Evolutionary conservation across 2,888 invertebrate species (phyloP), one percentile per base, ranked within the genome.

Genomic region (Macrosiphum euphorbiae): DNA sequence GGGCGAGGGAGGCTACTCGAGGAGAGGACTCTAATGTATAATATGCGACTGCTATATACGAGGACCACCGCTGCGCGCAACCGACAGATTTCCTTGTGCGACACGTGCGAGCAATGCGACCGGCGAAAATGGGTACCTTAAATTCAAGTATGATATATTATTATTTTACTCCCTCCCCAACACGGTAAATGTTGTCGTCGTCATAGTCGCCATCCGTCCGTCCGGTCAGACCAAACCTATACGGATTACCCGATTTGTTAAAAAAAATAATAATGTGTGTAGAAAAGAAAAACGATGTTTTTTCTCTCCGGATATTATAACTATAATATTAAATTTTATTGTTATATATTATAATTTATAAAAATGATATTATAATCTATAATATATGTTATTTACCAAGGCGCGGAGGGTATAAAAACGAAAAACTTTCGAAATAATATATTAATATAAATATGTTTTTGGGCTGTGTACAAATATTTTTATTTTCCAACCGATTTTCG

Each of bases 11-110:
- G 88, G 24, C 26, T 41, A 26, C 55, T 24, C 55, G 78, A 24
- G 28, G 41, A 44, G 41, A 44, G 41, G 44, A 24, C 44, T 10
- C 28, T 13, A 84, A 67, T 35, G n/a, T 35, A n/a, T 78, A 67
- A 78, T 78, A 35, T 78, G 35, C n/a, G 52, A 47, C 52, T 50
- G 41, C 58, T 55, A 47, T 61, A 10, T 35, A 35, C 47, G 61
- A 35, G 90, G 93, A 94, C 93, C 93, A 94, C 93, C 93, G 93
- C 93, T 94, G 93, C 11, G 93, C 84, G n/a, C 47, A 1, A 67
- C 47, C 84, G 20, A 85, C 93, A 85, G 93, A 90, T 94, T 90
- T 94, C 86, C 85, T 94, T 10, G 85, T 84, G 90, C 86, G 90
- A 94, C 93, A 94, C 93, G 93, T 94, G 93, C 93, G 92, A 92